Evolutionary conservation across 1,140 invertebrate genomes (phyloP), one percentile per base, ranked within the genome.

Genomic region (Paraescarpia echinospica): DNA sequence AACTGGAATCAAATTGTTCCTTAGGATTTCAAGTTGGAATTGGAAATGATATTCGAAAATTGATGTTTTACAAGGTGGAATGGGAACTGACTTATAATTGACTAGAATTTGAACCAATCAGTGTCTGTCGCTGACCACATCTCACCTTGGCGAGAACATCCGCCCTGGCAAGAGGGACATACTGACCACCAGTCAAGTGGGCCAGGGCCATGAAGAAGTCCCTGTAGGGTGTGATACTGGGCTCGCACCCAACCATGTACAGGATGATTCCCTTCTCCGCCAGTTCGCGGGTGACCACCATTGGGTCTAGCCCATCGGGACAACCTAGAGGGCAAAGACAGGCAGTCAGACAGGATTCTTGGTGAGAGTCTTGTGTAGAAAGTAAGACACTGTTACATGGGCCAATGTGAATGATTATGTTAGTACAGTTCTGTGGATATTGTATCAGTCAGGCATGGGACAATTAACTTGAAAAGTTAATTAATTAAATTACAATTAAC

Each of bases 161-260:
- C 18, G 95, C 94, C 34, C 93, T 94, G 6, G 91, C 91, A 9
- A 95, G 92, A 27, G 95, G 95, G 12, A 95, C 94, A 93, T 95
- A 95, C 91, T 95, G 95, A 12, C 95, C 95, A 31, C 95, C 95
- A n/a, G 95, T 95, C 31, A 94, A 51, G 91, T 94, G 94, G 0
- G 95, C 95, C 34, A 95, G 33, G 27, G 94, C 94, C 90, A 93
- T 94, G 93, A 95, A 95, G 92, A 95, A 95, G n/a, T 95, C 95
- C 93, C 94, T 95, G 92, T 95, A 95, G 14, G 94, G 94, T n/a
- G 91, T 92, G 8, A 95, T 94, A 1, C 93, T 92, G 6, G 95
- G 95, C 91, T 95, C 95, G 92, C 94, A 95, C 0, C 95, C 95
- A 35, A 94, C 94, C 27, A 93, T 93, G 89, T 95, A 95, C 48